These are phyloP conservation scores for Rallus limicola DNA, from an alignment of 2,113 vertebrate species.

Conservation along the genomic window DNA sequence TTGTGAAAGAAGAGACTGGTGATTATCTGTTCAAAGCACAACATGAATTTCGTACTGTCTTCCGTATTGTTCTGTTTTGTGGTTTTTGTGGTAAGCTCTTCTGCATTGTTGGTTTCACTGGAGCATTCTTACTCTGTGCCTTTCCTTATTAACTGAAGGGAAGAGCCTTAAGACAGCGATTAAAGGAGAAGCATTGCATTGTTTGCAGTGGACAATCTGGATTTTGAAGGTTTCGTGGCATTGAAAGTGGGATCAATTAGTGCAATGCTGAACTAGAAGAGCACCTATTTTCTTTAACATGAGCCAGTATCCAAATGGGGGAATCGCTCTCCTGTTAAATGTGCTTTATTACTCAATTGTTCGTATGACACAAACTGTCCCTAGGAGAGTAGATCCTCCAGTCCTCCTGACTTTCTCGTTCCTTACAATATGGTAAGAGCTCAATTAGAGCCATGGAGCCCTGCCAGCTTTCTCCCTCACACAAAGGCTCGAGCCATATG, in stretches of 20 bases:
- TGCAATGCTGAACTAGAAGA: not conserved
- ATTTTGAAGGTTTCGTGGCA: not conserved
- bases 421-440: not conserved
- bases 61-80: not conserved
- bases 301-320: not conserved
- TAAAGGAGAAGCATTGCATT: not conserved
- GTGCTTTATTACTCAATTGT: not conserved
- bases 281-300: not conserved
- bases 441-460: not conserved
- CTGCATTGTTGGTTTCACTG: not conserved
- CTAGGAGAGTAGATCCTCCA: not conserved
- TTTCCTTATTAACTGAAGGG: not conserved
- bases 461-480: conserved; percentile 1
- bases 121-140: not conserved
- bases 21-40: not conserved
- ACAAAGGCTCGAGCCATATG: not conserved
- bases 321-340: not conserved
- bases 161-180: not conserved
- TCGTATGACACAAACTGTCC: not conserved
- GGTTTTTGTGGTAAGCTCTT: not conserved
- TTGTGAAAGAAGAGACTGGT: not conserved
- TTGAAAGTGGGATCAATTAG: not conserved
- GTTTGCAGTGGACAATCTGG: not conserved
- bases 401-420: not conserved
- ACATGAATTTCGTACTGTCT: not conserved